Conservation (phyloP, 2,888 invertebrate species). For the Adelphocoris suturalis region DNA sequence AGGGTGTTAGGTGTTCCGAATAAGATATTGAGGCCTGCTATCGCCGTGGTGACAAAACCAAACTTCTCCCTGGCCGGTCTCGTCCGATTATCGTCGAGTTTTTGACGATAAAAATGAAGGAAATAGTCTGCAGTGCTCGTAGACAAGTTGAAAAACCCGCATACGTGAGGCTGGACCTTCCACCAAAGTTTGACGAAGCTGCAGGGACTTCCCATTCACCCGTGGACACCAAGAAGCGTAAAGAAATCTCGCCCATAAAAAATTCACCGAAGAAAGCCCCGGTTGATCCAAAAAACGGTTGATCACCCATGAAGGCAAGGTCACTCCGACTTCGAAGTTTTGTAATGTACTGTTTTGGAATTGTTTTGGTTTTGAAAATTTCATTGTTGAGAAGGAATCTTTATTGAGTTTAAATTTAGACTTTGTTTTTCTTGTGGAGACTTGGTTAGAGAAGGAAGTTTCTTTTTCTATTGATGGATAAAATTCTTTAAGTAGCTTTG, state of each 20-base stretch:
- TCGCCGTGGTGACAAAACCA: neutral
- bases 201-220: neutral
- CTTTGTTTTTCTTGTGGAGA: slow-evolving; percentile 34
- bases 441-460: slow-evolving; percentile 29
- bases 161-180: slow-evolving; percentile 7
- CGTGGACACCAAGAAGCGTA: slow-evolving; percentile 14
- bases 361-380: slow-evolving; percentile 46
- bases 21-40: slow-evolving; percentile 38
- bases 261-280: slow-evolving; percentile 20
- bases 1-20: neutral
- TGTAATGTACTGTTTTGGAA: slow-evolving; percentile 34
- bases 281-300: slow-evolving; percentile 35
- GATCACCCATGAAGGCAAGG: neutral
- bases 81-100: slow-evolving; percentile 45
- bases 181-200: neutral
- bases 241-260: neutral
- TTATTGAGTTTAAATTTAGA: neutral
- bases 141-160: neutral
- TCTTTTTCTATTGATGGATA: neutral
- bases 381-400: neutral
- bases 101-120: neutral
- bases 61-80: neutral
- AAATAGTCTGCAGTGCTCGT: neutral
- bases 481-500: neutral
- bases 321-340: neutral